phyloP scores from a whole-genome alignment of 2,113 vertebrate species.

The Clarias gariepinus region DNA sequence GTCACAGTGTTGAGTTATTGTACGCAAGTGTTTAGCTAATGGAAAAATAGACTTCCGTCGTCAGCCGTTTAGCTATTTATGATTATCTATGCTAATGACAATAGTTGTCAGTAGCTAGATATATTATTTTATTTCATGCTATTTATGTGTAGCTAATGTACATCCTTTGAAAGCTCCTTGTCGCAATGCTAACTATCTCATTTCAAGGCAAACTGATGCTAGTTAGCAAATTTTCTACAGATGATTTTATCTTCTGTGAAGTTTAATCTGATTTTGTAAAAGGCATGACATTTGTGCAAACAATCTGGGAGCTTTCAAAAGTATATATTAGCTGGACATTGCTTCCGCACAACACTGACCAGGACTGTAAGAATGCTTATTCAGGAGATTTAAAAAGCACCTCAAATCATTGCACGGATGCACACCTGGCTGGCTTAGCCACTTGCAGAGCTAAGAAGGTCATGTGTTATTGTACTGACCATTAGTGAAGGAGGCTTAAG shows the following conservation, averaged over 20 bases:
- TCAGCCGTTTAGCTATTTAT: neutral
- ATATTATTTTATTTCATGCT: neutral
- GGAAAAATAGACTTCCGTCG: neutral
- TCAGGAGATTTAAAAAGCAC: neutral
- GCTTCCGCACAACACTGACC: neutral
- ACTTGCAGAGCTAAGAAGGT: neutral
- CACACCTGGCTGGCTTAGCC: neutral
- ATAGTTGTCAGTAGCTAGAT: neutral
- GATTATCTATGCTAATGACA: neutral
- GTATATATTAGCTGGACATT: neutral
- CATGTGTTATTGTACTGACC: slow-evolving; percentile 33
- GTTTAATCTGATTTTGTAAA: neutral
- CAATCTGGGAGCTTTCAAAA: neutral
- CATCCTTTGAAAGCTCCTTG: neutral
- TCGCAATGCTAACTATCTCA: neutral
- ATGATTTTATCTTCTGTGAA: neutral
- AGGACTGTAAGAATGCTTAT: neutral
- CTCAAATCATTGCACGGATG: too few relatives aligned
- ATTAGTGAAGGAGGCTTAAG: slow-evolving; percentile 9
- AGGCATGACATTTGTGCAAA: neutral
- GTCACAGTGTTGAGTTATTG: neutral
- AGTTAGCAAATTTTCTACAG: neutral
- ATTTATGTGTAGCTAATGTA: neutral
- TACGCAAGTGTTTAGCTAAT: neutral
- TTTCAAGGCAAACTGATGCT: neutral